Conservation (phyloP, 2,888 invertebrate genomes). For the Drosophila meridiana region DNA sequence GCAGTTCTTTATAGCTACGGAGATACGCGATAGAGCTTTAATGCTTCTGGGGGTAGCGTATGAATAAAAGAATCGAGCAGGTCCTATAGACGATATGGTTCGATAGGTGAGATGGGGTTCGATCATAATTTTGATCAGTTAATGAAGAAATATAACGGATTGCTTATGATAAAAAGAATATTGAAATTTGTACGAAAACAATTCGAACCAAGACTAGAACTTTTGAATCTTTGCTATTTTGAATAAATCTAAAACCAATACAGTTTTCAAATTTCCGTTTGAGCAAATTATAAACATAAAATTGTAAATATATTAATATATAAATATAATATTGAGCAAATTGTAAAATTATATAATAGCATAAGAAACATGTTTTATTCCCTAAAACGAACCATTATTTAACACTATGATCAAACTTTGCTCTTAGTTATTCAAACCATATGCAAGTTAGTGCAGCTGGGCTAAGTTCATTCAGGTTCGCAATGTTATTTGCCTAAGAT, state of each 20-base stretch:
- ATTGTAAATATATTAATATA: too few relatives aligned
- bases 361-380: too few relatives aligned
- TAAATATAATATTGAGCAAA: too few relatives aligned
- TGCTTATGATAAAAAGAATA: neutral
- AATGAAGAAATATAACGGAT: neutral
- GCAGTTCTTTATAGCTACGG: constrained; percentile 34
- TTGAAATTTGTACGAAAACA: neutral
- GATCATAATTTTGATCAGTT: constrained; percentile 1
- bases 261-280: neutral
- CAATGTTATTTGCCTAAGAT: constrained; percentile 78
- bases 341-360: too few relatives aligned
- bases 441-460: constrained; percentile 20
- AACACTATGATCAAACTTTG: neutral
- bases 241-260: neutral
- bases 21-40: constrained; percentile 21
- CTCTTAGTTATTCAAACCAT: neutral
- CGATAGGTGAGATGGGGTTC: neutral
- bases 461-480: constrained; percentile 42
- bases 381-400: neutral
- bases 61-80: constrained; percentile 27
- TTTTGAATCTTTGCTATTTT: neutral
- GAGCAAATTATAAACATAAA: neutral
- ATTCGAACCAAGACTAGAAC: neutral
- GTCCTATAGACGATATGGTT: constrained; percentile 15
- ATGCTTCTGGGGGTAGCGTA: constrained; percentile 8